A percentile compares a stretch with the other conserved stretches of the same genome.
phyloP scores from a whole-genome alignment of 2,888 invertebrate species.

The Hemicrepidius hirtus region DNA sequence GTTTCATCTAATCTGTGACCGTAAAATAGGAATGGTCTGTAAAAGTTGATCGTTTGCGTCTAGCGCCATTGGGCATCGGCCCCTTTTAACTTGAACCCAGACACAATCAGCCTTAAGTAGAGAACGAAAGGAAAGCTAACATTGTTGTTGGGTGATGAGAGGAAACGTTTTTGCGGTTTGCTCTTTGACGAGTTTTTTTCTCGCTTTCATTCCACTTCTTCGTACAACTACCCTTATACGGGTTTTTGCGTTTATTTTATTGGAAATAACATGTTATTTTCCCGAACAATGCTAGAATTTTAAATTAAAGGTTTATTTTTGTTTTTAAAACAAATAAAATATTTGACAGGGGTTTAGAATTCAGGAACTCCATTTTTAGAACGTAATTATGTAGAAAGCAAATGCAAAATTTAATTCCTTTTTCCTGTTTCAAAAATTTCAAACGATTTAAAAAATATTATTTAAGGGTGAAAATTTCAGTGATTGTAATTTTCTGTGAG shows the following conservation, averaged over 20 bases:
- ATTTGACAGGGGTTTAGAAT: too few relatives aligned
- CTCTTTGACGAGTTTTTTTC: conserved; percentile 21
- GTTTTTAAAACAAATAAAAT: too few relatives aligned
- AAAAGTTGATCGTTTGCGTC: conserved; percentile 49
- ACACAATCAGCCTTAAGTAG: conserved; percentile 44
- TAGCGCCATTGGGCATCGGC: conserved; percentile 45
- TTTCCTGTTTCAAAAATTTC: too few relatives aligned
- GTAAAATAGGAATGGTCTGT: conserved; percentile 45
- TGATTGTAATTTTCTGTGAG: too few relatives aligned
- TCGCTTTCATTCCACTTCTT: conserved; percentile 12
- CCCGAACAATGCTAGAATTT: too few relatives aligned
- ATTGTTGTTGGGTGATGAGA: conserved; percentile 37
- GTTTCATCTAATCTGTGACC: conserved; percentile 47
- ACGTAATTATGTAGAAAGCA: too few relatives aligned
- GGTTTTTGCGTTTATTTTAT: conserved; percentile 17
- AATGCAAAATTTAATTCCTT: too few relatives aligned
- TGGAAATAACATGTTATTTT: background rate
- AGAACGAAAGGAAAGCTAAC: conserved; percentile 40
- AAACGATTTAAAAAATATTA: too few relatives aligned
- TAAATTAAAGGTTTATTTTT: too few relatives aligned
- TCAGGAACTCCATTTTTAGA: too few relatives aligned
- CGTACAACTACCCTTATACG: background rate
- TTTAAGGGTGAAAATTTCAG: too few relatives aligned
- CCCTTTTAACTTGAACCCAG: conserved; percentile 42
- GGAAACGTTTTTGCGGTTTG: conserved; percentile 27